Conservation (phyloP, 2,113 vertebrate species). For the Donacobius atricapilla region DNA sequence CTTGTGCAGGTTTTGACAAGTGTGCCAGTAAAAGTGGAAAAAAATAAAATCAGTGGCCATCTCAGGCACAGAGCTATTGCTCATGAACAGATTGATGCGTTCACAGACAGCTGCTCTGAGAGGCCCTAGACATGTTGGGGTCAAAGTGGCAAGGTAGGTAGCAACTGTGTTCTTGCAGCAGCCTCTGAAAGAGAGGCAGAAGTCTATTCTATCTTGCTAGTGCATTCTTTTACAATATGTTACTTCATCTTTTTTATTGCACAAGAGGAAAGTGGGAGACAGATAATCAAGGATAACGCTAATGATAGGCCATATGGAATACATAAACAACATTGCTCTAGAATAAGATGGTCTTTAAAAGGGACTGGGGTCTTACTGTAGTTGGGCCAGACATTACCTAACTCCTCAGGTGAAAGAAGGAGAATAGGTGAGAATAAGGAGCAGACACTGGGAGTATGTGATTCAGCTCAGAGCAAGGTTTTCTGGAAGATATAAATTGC, state of each 20-base stretch:
- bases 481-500: constrained; percentile 52
- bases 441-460: background rate
- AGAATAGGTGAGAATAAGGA: constrained; percentile 56
- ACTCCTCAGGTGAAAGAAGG: constrained; percentile 34
- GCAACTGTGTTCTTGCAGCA: constrained; percentile 31
- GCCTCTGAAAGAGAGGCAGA: constrained; percentile 56
- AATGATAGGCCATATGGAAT: constrained; percentile 48
- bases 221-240: constrained; percentile 51
- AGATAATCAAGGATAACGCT: constrained; percentile 42
- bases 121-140: background rate
- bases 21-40: background rate
- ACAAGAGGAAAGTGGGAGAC: constrained; percentile 42
- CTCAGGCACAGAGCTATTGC: background rate
- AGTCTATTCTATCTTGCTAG: constrained; percentile 57
- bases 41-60: background rate
- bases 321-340: constrained; percentile 57
- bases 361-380: background rate
- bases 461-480: background rate
- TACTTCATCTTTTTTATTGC: constrained; percentile 50
- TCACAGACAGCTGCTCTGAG: constrained; percentile 10
- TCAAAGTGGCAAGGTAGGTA: constrained; percentile 52
- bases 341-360: constrained; percentile 26
- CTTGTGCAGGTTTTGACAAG: background rate
- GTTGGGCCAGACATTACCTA: constrained; percentile 50
- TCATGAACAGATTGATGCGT: background rate